Evolutionary conservation across 2,113 vertebrate species (phyloP), one percentile per base, ranked within the genome.

Genomic region (Caranx ignobilis): DNA sequence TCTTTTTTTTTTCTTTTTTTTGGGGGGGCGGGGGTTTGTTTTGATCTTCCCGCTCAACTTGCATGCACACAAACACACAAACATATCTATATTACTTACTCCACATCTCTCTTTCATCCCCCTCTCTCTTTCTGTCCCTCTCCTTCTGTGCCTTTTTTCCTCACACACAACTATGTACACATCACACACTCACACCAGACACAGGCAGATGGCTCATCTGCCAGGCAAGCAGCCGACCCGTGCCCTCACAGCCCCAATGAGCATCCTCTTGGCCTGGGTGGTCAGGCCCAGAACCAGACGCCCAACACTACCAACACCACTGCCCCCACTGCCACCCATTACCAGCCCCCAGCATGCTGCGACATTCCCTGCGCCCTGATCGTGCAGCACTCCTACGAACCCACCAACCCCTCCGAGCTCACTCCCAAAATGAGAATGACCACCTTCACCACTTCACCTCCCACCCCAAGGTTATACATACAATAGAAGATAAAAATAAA

Each of bases 381-480:
- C 5, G 90, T 94, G 77, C 93, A 93, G 77, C 93, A 93, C 76
- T 91, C 92, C 84, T 94, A 91, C 57, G 88, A 93, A 85, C 81
- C 88, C 78, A 41, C 52, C 83, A 90, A 91, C 81, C 91, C 91
- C 72, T 89, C 92, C 1, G 89, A 93, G 79, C 88, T 92, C 83
- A 63, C 90, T 67, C 92, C 93, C 55, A 94, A 94, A 92, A 92
- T 94, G 90, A 93, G 92, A 93, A 93, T 93, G 93, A 93, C 88
- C 80, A 94, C 93, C 69, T 94, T 94, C 81, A 90, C 92, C 81
- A 91, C 93, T 70, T 89, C 92, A 80, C 91, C 93, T 76, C 92
- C 92, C 77, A 93, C 92, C 75, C 92, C 93, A 89, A 93, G 93
- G 93, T 94, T 93, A 92, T 93, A 89, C 77, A 92, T 94, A 87